phyloP scores from a whole-genome alignment of 2,113 vertebrate genomes.

The Mobula birostris region DNA sequence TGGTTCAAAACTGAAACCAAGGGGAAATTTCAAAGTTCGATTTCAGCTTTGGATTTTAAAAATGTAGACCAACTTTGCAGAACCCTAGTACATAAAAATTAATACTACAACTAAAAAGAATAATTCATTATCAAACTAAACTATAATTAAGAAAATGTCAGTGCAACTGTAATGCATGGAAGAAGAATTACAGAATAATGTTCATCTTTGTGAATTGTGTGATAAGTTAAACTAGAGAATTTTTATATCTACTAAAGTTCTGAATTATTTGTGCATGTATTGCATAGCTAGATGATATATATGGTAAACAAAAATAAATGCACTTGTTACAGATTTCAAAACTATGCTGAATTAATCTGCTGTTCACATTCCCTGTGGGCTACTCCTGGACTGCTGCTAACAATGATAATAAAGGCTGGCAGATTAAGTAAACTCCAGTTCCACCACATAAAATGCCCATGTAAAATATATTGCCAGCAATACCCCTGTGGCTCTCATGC shows the following conservation, averaged over 20 bases:
- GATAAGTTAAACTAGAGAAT: not conserved
- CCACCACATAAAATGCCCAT: not conserved
- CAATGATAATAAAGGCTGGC: not conserved
- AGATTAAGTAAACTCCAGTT: not conserved
- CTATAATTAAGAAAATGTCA: constrained; percentile 27
- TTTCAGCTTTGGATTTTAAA: not conserved
- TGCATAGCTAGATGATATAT: not conserved
- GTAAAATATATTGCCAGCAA: not conserved
- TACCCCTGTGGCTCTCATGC: not conserved
- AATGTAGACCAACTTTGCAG: not conserved
- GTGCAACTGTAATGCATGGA: not conserved
- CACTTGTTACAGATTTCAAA: not conserved
- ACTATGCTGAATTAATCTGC: not conserved
- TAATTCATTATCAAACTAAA: constrained; percentile 28
- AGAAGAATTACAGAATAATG: not conserved
- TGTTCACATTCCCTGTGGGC: not conserved
- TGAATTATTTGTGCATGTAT: not conserved
- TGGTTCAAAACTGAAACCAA: not conserved
- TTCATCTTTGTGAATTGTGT: constrained; percentile 32
- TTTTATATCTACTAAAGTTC: not conserved
- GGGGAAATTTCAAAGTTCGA: not conserved
- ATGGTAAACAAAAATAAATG: not conserved
- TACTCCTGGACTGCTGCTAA: not conserved
- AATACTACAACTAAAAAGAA: not conserved
- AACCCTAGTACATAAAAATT: not conserved